Conservation (phyloP, 23 tunicate genomes). For the Ciona savignyi region DNA sequence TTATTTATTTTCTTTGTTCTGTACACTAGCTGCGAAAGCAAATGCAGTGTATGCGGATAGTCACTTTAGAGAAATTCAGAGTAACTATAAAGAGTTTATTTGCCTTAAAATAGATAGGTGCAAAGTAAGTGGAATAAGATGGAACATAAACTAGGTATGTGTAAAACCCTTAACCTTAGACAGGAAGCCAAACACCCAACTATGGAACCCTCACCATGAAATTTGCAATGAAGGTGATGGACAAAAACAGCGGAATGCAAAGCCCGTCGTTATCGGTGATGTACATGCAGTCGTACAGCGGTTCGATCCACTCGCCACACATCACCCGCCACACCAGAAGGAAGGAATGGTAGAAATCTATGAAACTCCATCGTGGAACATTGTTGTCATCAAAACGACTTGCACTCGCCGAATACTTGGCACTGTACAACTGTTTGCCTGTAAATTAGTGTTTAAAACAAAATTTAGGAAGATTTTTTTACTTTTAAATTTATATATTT, state of each 20-base stretch:
- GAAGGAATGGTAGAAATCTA: constrained; percentile 77
- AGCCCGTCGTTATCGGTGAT: constrained; percentile 33
- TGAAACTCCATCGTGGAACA: constrained; percentile 88
- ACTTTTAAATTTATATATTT: not conserved
- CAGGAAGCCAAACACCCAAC: too few relatives aligned
- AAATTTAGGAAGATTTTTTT: not conserved
- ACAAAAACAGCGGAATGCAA: constrained; percentile 63
- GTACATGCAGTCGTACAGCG: constrained; percentile 66
- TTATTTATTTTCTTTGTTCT: too few relatives aligned
- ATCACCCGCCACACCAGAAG: constrained; percentile 88
- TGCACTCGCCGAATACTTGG: constrained; percentile 24
- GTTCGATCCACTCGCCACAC: constrained; percentile 99
- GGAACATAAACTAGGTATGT: too few relatives aligned
- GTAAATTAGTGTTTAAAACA: too few relatives aligned
- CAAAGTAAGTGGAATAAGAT: too few relatives aligned
- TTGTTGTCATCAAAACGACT: constrained; percentile 29
- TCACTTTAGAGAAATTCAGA: too few relatives aligned
- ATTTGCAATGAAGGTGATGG: constrained; percentile 73
- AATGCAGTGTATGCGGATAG: too few relatives aligned
- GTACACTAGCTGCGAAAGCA: too few relatives aligned
- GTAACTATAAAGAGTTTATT: too few relatives aligned
- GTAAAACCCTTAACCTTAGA: too few relatives aligned
- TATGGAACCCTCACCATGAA: constrained; percentile 82
- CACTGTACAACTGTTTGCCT: constrained; percentile 85
- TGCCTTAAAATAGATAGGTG: too few relatives aligned